Conservation (phyloP, 2,888 invertebrate species). For the Lamellibrachia satsuma region DNA sequence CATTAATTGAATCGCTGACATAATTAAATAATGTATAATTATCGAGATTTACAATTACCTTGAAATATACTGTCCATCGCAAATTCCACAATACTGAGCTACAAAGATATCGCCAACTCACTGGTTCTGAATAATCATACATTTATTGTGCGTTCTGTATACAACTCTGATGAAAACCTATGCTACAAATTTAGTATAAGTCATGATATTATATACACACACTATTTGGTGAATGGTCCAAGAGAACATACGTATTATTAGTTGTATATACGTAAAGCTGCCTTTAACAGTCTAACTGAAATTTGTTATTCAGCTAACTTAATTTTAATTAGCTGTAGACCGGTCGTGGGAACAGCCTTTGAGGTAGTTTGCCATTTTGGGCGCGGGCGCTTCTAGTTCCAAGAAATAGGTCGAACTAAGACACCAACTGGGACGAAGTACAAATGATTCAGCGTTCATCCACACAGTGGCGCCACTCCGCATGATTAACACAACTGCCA, state of each 20-base stretch:
- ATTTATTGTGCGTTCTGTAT: neutral
- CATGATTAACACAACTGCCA: too few species aligned
- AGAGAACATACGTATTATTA: neutral
- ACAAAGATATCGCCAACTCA: neutral
- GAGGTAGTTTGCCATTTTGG: too few species aligned
- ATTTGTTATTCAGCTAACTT: neutral
- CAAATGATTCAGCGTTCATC: too few species aligned
- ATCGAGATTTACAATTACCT: too few species aligned
- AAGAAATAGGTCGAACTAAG: too few species aligned
- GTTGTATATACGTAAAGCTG: neutral
- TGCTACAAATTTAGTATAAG: neutral
- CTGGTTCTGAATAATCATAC: neutral
- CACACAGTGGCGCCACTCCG: too few species aligned
- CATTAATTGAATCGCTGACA: too few species aligned
- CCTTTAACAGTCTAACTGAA: neutral
- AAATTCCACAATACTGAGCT: neutral
- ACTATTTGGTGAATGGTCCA: neutral
- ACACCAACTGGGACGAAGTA: too few species aligned
- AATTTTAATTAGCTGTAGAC: too few species aligned
- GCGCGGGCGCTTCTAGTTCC: too few species aligned
- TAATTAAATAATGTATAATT: too few species aligned
- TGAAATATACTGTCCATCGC: neutral
- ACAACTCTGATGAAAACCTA: neutral
- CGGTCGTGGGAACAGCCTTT: too few species aligned
- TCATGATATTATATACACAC: conserved; percentile 13